A percentile compares a stretch with the other conserved stretches of the same genome.
Conservation (phyloP, 2,888 invertebrate genomes). For the Laspeyria flexula region DNA sequence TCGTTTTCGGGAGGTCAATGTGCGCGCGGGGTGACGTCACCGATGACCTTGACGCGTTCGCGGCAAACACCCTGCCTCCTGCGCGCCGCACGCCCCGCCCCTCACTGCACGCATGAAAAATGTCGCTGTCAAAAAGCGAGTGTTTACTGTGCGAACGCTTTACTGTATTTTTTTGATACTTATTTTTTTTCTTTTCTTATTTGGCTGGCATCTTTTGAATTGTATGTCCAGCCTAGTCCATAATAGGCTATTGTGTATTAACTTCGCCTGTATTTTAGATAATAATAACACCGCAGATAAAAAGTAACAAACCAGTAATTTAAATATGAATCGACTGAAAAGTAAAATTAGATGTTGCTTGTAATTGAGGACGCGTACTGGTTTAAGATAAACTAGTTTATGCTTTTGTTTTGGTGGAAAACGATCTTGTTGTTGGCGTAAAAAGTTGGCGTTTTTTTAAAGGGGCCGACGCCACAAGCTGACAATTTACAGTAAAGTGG, state of each 20-base stretch:
- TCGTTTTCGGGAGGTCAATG: slow-evolving; percentile 80
- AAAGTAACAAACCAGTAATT: neutral
- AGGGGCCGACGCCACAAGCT: no score
- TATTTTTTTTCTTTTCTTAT: slow-evolving; percentile 15
- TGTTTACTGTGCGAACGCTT: slow-evolving; percentile 33
- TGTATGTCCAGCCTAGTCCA: slow-evolving; percentile 5
- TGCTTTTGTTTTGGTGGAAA: neutral
- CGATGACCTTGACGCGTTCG: slow-evolving; percentile 82
- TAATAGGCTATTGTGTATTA: slow-evolving; percentile 1
- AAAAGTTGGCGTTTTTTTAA: no score
- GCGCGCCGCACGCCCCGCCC: slow-evolving; percentile 31
- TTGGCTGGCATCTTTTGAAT: slow-evolving; percentile 8
- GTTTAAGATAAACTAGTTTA: neutral
- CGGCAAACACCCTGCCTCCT: slow-evolving; percentile 42
- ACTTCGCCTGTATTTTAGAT: neutral
- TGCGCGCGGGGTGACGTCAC: slow-evolving; percentile 77
- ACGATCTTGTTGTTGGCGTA: neutral
- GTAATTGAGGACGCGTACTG: slow-evolving; percentile 1
- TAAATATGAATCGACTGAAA: neutral
- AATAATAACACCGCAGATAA: neutral
- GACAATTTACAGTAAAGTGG: no score
- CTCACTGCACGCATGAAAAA: slow-evolving; percentile 67
- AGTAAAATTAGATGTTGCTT: neutral
- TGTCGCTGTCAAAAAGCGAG: slow-evolving; percentile 56
- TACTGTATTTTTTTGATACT: slow-evolving; percentile 15